Conservation (phyloP, 2,888 invertebrate genomes). For the Calliphora vomitoria region DNA sequence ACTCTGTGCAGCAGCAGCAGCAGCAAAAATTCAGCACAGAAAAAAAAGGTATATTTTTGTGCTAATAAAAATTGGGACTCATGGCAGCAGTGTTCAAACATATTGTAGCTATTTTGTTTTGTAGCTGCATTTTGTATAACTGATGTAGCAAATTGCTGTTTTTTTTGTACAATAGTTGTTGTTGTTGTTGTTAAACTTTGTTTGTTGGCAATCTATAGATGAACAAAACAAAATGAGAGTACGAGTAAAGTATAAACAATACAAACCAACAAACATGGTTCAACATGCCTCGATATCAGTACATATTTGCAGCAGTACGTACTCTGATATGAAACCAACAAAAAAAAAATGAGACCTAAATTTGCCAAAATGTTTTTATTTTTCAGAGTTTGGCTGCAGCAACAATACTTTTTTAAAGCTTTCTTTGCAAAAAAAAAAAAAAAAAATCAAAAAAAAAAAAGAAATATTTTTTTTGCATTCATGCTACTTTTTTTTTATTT, state of each 20-base stretch:
- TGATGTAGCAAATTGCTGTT: conserved; percentile 57
- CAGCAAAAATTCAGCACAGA: not conserved
- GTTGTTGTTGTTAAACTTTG: not conserved
- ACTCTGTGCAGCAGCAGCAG: conserved; percentile 25
- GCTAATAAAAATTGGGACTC: conserved; percentile 56
- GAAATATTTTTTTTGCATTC: conserved; percentile 33
- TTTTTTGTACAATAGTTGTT: conserved; percentile 5
- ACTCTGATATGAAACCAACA: not conserved
- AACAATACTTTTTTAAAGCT: conserved; percentile 14
- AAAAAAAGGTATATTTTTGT: conserved; percentile 24
- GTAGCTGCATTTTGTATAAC: conserved; percentile 44
- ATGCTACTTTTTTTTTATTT: conserved; percentile 41
- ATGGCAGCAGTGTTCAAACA: conserved; percentile 43
- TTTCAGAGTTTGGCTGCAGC: conserved; percentile 19
- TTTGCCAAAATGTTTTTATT: conserved; percentile 63
- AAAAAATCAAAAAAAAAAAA: too few relatives aligned
- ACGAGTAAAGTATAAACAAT: not conserved
- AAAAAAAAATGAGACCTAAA: conserved; percentile 45
- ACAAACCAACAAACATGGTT: conserved; percentile 39
- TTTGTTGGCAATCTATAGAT: conserved; percentile 60
- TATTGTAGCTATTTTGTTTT: conserved; percentile 44
- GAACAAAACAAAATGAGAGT: conserved; percentile 55
- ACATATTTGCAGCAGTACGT: not conserved
- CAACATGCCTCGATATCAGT: conserved; percentile 32
- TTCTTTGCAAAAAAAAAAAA: conserved; percentile 29